Evolutionary conservation across 2,797 vertebrate genomes (phyloP).

Genomic region (Tenualosa ilisha): DNA sequence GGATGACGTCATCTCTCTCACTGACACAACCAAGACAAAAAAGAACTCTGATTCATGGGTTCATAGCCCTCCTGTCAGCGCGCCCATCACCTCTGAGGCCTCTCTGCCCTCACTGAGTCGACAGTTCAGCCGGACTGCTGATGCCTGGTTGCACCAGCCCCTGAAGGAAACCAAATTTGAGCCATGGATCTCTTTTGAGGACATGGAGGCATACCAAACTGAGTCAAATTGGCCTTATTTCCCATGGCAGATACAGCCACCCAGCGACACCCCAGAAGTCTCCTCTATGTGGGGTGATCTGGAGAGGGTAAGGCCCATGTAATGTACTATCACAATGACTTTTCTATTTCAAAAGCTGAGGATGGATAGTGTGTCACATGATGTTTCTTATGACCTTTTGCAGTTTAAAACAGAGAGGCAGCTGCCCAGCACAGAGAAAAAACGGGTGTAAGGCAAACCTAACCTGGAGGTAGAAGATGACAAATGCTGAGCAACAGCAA

Average conservation of each 20-base stretch:
- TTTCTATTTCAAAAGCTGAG: background rate
- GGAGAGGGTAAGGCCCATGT: background rate
- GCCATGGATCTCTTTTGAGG: background rate
- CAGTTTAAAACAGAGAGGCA: background rate
- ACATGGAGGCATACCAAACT: background rate
- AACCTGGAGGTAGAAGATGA: background rate
- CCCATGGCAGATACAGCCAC: conserved; percentile 14
- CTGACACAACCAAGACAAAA: background rate
- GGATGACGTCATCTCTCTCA: background rate
- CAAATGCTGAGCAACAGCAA: background rate
- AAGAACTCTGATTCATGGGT: background rate
- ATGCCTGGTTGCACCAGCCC: background rate
- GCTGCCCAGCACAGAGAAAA: background rate
- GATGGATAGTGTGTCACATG: background rate
- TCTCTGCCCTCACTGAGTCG: background rate
- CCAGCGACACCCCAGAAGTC: background rate
- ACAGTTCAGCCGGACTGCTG: background rate
- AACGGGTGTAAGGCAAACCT: background rate
- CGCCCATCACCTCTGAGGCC: background rate
- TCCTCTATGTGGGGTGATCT: background rate
- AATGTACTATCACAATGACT: background rate
- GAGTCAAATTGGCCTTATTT: background rate
- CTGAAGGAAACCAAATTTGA: background rate
- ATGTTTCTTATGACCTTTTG: background rate
- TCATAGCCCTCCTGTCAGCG: background rate